Conservation (phyloP, 2,888 invertebrate species). For the Nineta flava region DNA sequence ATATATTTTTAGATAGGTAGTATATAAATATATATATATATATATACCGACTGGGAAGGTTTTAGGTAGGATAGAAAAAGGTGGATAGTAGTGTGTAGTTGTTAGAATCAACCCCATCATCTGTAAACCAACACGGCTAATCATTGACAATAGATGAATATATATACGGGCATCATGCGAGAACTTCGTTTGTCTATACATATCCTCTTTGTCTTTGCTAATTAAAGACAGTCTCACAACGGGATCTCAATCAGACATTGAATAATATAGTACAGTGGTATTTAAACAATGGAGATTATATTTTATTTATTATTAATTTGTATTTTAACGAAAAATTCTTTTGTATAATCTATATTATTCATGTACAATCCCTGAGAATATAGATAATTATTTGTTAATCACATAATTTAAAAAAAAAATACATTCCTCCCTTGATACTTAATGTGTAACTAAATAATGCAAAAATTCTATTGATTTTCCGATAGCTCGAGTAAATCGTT, state of each 20-base stretch:
- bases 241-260: slow-evolving; percentile 9
- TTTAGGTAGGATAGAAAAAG: background rate
- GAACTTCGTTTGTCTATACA: background rate
- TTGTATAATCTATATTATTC: too few species aligned
- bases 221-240: slow-evolving; percentile 25
- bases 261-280: background rate
- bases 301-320: background rate
- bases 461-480: too few species aligned
- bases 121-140: slow-evolving; percentile 18
- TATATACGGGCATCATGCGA: slow-evolving; percentile 11
- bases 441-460: too few species aligned
- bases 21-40: too few species aligned
- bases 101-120: background rate
- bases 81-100: background rate
- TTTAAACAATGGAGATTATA: background rate
- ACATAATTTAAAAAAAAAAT: too few species aligned
- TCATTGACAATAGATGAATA: slow-evolving; percentile 25
- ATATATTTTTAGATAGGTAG: too few species aligned
- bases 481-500: too few species aligned
- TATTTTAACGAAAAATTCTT: too few species aligned
- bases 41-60: too few species aligned
- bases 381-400: too few species aligned
- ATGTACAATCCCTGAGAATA: too few species aligned
- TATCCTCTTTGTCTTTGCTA: slow-evolving; percentile 24
- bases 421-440: too few species aligned